Conservation (phyloP, 2,113 vertebrate genomes). For the Oryctolagus cuniculus region DNA sequence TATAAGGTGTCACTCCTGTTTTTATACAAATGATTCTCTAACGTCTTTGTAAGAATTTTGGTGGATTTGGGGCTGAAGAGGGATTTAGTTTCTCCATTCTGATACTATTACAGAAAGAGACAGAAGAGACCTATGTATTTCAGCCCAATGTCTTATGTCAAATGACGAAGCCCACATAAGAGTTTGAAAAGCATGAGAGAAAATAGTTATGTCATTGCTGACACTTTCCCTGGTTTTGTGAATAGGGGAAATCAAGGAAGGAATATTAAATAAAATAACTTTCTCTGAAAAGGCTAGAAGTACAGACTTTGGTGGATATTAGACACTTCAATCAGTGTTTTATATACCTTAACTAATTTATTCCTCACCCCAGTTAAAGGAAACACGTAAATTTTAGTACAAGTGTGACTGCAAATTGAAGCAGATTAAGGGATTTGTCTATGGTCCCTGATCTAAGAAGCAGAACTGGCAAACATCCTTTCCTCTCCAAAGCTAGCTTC, state of each 20-base stretch:
- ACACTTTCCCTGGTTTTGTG: neutral
- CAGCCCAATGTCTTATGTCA: neutral
- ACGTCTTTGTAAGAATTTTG: neutral
- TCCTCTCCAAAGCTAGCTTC: slow-evolving; percentile 6
- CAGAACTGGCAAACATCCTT: neutral
- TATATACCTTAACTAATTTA: neutral
- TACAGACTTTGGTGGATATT: neutral
- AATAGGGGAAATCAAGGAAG: neutral
- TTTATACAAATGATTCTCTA: neutral
- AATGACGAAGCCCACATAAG: neutral
- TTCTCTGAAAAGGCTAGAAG: neutral
- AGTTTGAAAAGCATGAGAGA: neutral
- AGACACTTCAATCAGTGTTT: neutral
- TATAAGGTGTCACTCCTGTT: neutral
- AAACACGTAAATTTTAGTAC: neutral
- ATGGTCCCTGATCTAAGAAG: neutral
- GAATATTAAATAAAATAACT: neutral
- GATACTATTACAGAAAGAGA: neutral
- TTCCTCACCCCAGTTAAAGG: neutral
- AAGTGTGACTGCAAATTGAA: neutral
- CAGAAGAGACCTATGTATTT: neutral
- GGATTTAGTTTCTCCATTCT: neutral
- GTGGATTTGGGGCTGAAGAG: neutral
- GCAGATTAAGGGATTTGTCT: neutral
- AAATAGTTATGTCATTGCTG: neutral